These are phyloP conservation scores for Ianthella basta DNA, from an alignment of 37 sponge, comb jelly and placozoan genomes.

Conservation along the genomic window DNA sequence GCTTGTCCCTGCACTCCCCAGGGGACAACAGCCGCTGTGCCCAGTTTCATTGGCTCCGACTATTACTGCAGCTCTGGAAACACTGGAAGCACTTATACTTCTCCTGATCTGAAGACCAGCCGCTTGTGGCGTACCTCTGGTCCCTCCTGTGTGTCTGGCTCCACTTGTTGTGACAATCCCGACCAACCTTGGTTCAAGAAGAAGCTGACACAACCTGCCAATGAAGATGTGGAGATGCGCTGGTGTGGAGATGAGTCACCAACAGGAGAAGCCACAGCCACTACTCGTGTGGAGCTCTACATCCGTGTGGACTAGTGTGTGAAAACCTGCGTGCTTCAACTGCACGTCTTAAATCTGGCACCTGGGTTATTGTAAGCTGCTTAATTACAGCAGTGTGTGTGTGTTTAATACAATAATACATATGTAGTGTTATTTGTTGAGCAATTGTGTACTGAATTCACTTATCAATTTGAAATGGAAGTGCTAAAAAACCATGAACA, in stretches of 20 bases:
- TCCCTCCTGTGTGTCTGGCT: background rate
- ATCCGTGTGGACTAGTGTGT: background rate
- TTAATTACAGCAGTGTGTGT: too few relatives aligned
- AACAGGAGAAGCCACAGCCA: background rate
- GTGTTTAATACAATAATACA: too few relatives aligned
- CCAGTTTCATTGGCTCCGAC: background rate
- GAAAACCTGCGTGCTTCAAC: too few relatives aligned
- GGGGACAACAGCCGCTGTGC: background rate
- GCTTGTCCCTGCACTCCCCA: background rate
- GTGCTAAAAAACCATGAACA: too few relatives aligned
- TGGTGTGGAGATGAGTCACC: background rate
- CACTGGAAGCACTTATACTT: background rate
- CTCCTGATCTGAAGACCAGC: background rate
- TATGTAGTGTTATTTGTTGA: too few relatives aligned
- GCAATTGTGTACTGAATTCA: too few relatives aligned
- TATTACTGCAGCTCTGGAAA: conserved; percentile 21
- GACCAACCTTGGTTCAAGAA: conserved; percentile 30
- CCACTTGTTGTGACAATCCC: conserved; percentile 15
- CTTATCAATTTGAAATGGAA: too few relatives aligned
- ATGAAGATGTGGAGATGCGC: conserved; percentile 1
- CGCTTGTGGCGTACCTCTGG: background rate
- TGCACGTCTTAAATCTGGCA: too few relatives aligned
- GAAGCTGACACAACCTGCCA: background rate
- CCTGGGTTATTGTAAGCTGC: too few relatives aligned
- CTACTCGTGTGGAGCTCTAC: conserved; percentile 12